Evolutionary conservation across 2,113 vertebrate species (phyloP).

Genomic region (Tapirus terrestris): DNA sequence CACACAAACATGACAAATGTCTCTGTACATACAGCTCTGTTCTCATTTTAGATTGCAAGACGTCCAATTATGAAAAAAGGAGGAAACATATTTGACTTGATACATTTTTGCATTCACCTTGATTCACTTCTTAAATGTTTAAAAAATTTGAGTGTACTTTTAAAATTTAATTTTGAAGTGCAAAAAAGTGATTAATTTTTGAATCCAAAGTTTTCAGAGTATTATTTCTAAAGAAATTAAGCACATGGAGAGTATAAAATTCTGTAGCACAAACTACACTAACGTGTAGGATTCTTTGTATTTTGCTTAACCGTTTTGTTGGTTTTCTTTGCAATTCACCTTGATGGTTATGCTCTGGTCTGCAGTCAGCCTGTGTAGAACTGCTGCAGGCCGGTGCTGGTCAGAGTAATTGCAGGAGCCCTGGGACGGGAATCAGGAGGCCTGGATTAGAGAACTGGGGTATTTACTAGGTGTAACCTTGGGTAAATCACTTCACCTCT

Average conservation of each 20-base stretch:
- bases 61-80: background rate
- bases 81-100: background rate
- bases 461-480: no score
- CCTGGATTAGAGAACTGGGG: background rate
- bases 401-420: rapidly evolving
- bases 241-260: background rate
- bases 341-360: background rate
- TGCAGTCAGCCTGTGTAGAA: background rate
- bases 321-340: background rate
- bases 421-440: background rate
- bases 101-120: background rate
- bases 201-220: background rate
- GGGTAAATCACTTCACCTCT: background rate
- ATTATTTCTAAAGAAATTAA: background rate
- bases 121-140: background rate
- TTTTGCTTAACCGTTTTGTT: background rate
- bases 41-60: background rate
- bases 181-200: background rate
- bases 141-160: background rate
- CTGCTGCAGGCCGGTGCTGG: background rate
- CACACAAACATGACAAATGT: rapidly evolving
- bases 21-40: background rate
- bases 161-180: background rate
- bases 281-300: background rate
- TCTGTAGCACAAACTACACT: background rate